A percentile compares a stretch with the other conserved stretches of the same genome.
phyloP scores from a whole-genome alignment of 1,140 invertebrate species.

The Armadillidium nasatum region DNA sequence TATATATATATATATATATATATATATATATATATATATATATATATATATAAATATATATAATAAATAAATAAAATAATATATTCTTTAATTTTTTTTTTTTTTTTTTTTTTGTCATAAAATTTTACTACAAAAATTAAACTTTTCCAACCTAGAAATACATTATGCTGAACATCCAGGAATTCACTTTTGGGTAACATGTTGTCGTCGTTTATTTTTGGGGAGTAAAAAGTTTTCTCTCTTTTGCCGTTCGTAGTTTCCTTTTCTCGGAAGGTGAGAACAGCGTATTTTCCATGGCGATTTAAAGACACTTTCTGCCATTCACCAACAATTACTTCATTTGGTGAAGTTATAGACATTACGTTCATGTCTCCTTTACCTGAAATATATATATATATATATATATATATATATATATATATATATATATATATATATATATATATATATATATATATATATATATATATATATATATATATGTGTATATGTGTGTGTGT shows the following conservation, averaged over 20 bases:
- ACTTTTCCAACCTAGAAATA: not conserved
- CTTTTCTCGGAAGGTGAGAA: not conserved
- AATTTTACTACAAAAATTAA: no score
- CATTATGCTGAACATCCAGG: not conserved
- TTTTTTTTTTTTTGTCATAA: no score
- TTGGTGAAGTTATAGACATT: not conserved
- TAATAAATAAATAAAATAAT: no score
- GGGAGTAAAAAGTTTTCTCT: not conserved
- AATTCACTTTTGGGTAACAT: not conserved
- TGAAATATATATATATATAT: not conserved
- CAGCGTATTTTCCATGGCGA: not conserved
- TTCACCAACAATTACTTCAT: not conserved
- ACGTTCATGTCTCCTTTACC: no score
- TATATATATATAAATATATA: no score
- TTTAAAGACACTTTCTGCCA: not conserved
- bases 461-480: not conserved
- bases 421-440: conserved; percentile 11
- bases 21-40: no score
- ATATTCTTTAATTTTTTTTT: no score
- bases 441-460: conserved; percentile 4
- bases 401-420: conserved; percentile 15
- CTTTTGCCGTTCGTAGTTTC: not conserved
- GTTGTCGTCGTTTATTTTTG: not conserved
- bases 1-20: no score
- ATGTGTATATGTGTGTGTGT: no score